A percentile compares a stretch with the other conserved stretches of the same genome.
These are phyloP conservation scores for Phoxinus phoxinus DNA, from an alignment of 2,113 vertebrate genomes.

Conservation along the genomic window DNA sequence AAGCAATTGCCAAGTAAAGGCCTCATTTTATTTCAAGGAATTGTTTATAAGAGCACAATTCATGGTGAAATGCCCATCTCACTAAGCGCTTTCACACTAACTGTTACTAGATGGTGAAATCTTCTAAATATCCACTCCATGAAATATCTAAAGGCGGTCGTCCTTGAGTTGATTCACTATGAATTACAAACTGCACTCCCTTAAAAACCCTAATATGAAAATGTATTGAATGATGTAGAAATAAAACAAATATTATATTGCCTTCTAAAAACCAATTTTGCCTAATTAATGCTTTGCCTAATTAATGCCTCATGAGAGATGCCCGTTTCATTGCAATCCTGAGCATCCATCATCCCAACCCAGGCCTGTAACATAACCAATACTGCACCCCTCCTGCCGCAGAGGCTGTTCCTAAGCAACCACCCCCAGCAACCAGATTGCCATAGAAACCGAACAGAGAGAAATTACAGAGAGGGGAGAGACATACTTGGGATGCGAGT, in stretches of 20 bases:
- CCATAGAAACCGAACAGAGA: constrained; percentile 80
- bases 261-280: neutral
- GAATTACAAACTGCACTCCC: neutral
- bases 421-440: constrained; percentile 80
- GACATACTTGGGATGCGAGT: constrained; percentile 5
- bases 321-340: neutral
- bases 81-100: neutral
- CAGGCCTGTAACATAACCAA: constrained; percentile 78
- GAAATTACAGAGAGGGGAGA: constrained; percentile 46
- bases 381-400: constrained; percentile 77
- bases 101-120: neutral
- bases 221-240: neutral
- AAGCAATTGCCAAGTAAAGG: neutral
- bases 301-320: neutral
- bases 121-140: neutral
- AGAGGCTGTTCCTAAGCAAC: constrained; percentile 94
- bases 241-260: neutral
- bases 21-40: neutral
- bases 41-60: neutral
- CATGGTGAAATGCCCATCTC: neutral
- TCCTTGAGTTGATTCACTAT: neutral
- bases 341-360: constrained; percentile 17
- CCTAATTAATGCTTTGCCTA: neutral
- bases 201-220: neutral
- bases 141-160: neutral